phyloP scores from a whole-genome alignment of 2,113 vertebrate genomes.

The Lepus europaeus region DNA sequence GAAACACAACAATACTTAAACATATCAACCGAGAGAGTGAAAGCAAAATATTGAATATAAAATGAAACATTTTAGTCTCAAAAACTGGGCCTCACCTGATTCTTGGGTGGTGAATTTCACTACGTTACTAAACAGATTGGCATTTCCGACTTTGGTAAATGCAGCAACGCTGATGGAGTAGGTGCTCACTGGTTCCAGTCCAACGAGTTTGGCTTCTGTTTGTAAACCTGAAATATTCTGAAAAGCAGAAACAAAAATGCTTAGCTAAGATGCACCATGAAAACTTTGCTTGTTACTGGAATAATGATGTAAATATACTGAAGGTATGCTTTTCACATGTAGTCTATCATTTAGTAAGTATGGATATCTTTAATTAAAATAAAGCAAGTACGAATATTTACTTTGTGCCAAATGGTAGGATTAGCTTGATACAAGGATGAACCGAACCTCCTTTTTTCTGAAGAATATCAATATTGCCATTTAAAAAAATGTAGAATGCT shows the following conservation, averaged over 20 bases:
- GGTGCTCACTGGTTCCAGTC: conserved; percentile 92
- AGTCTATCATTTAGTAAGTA: conserved; percentile 30
- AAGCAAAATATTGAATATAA: conserved; percentile 50
- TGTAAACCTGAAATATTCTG: conserved; percentile 94
- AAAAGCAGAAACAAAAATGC: conserved; percentile 74
- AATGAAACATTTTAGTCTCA: conserved; percentile 64
- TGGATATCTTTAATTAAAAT: conserved; percentile 15
- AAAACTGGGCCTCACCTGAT: conserved; percentile 90
- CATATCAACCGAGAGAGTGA: not conserved
- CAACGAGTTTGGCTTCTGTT: conserved; percentile 89
- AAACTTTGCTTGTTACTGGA: not conserved
- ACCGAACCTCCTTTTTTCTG: not conserved
- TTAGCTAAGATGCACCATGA: not conserved
- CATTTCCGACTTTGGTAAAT: conserved; percentile 96
- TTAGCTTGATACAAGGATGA: not conserved
- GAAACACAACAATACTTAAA: not conserved
- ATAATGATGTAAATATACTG: not conserved
- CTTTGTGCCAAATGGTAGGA: not conserved
- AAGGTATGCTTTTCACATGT: conserved; percentile 15
- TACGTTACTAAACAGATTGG: conserved; percentile 94
- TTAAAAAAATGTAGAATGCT: not conserved
- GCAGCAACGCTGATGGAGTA: conserved; percentile 94
- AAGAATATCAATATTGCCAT: not conserved
- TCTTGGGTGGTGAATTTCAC: conserved; percentile 94
- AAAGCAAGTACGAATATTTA: not conserved